phyloP scores from a whole-genome alignment of 2,113 vertebrate species.

The Hippocampus abdominalis region DNA sequence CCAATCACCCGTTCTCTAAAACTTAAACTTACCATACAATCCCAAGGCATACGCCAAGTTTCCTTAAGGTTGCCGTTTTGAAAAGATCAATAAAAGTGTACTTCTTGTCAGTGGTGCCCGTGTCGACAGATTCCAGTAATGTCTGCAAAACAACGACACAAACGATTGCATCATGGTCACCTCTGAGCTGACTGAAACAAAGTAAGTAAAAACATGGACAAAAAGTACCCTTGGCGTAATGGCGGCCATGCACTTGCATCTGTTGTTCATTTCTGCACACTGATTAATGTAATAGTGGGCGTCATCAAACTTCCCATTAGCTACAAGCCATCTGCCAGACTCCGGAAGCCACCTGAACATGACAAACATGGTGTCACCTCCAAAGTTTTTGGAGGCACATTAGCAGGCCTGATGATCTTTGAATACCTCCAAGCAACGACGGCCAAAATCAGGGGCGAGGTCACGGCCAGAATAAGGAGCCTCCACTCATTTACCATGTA shows the following conservation, averaged over 20 bases:
- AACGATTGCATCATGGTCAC: not conserved
- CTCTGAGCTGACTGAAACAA: not conserved
- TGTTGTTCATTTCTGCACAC: conserved; percentile 80
- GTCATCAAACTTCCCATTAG: conserved; percentile 69
- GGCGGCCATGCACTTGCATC: conserved; percentile 41
- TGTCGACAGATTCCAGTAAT: conserved; percentile 44
- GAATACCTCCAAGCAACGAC: conserved; percentile 67
- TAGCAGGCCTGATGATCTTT: not conserved
- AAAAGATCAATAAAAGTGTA: conserved; percentile 69
- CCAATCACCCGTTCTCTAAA: not conserved
- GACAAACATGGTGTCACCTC: not conserved
- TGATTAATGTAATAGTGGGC: conserved; percentile 76
- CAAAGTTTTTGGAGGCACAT: not conserved
- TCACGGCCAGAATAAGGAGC: conserved; percentile 62
- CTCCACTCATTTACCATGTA: conserved; percentile 69
- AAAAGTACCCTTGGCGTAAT: conserved; percentile 70
- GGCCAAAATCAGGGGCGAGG: conserved; percentile 60
- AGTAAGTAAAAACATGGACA: not conserved
- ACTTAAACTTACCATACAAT: conserved; percentile 61
- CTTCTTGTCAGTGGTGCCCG: conserved; percentile 35
- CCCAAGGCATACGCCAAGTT: conserved; percentile 56
- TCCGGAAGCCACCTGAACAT: conserved; percentile 86
- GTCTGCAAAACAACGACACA: conserved; percentile 42
- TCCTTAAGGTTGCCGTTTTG: conserved; percentile 66
- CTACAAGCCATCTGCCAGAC: conserved; percentile 86